These are phyloP conservation scores for Vandiemenella viatica DNA, from an alignment of 2,888 invertebrate genomes.

Conservation along the genomic window DNA sequence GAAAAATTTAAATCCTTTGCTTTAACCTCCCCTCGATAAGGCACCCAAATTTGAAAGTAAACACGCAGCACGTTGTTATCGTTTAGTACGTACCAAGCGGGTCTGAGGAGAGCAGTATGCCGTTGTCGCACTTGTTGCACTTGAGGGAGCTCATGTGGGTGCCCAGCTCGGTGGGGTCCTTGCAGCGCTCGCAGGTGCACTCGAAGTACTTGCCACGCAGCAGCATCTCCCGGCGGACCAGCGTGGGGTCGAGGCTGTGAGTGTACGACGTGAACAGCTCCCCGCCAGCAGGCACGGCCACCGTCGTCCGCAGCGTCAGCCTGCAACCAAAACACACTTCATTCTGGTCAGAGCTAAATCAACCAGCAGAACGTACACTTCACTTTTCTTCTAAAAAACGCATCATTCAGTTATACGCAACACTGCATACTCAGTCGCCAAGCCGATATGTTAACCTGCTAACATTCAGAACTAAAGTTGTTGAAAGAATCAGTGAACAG, in stretches of 20 bases:
- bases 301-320: constrained; percentile 52
- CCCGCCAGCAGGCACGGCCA: constrained; percentile 44
- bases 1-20: no score
- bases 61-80: no score
- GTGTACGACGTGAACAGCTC: constrained; percentile 62
- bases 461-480: no score
- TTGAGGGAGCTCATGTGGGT: constrained; percentile 65
- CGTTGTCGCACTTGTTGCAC: constrained; percentile 61
- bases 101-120: constrained; percentile 36
- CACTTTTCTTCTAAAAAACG: no score
- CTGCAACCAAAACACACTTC: constrained; percentile 26
- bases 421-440: no score
- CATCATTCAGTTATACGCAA: no score
- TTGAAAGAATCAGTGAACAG: no score
- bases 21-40: no score
- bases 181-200: constrained; percentile 59
- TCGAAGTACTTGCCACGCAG: constrained; percentile 63
- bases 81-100: constrained; percentile 19
- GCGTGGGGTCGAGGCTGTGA: constrained; percentile 52
- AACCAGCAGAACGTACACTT: no score
- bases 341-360: not conserved
- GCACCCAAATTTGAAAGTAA: no score
- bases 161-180: constrained; percentile 64
- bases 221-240: constrained; percentile 50
- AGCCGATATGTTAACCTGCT: no score